Evolutionary conservation across 1,140 invertebrate genomes (phyloP), one percentile per base, ranked within the genome.

Genomic region (Drosophila pandora): DNA sequence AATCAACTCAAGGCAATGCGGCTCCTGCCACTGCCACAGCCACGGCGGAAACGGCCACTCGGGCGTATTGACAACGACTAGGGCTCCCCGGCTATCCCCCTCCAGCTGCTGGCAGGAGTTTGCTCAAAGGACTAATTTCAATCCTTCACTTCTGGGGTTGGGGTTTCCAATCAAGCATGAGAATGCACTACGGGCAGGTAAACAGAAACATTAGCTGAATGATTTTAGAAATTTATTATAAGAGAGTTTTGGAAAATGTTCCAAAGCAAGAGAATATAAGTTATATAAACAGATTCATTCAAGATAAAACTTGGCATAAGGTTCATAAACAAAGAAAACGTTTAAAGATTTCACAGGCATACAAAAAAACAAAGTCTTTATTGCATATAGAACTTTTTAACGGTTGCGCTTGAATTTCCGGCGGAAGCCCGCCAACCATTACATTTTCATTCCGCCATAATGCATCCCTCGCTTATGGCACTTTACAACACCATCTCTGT

Each of bases 41-140:
- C 41, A 17, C 41, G 9, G 21, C 43, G 75, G 60, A 69, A 75
- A 25, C 28, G 63, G 47, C 59, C 67, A 73, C 39, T 62, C 56
- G 71, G 68, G 68, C 60, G 76, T 63, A 82, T 83, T 76, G 80
- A 81, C 80, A 76, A 65, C 61, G 57, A 83, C 74, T 58, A 55
- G 72, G 58, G 39, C 21, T 25, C n/a, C 25, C 41, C 49, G 30
- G 12, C 43, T 13, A 56, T 34, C 23, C 30, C 52, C 30, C 7
- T 37, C 6, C 17, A 17, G 2, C 17, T 10, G 0, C 13, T 23
- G 2, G 28, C 3, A 5, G 41, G 9, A n/a, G 73, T 63, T 77
- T 76, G 55, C 74, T 54, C 56, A 78, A 63, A 48, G 61, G 62
- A 67, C 60, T 73, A 43, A 22, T 17, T 17, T 64, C 59, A 41